These are phyloP conservation scores for Siniperca knerii DNA, from an alignment of 2,113 vertebrate genomes.

Conservation along the genomic window DNA sequence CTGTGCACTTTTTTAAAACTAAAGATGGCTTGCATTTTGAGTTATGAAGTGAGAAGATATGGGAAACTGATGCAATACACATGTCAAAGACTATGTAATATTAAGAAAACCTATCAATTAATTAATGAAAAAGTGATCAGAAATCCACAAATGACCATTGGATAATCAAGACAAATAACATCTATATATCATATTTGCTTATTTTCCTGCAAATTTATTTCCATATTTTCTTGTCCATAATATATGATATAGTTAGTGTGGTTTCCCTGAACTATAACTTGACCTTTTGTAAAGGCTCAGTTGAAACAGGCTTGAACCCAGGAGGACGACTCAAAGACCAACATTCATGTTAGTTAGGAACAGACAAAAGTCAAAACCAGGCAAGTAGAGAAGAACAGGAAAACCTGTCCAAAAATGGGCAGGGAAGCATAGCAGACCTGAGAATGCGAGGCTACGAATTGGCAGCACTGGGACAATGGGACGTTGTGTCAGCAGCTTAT, in stretches of 20 bases:
- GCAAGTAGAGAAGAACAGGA: not conserved
- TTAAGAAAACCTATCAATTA: not conserved
- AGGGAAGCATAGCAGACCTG: not conserved
- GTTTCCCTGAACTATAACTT: not conserved
- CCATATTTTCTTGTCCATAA: not conserved
- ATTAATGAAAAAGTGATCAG: not conserved
- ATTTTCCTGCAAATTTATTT: not conserved
- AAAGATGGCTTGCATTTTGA: not conserved
- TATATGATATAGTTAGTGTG: not conserved
- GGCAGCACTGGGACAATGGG: no score
- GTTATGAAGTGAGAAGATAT: not conserved
- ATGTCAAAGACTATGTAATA: not conserved
- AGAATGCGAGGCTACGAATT: no score
- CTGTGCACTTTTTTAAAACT: no score
- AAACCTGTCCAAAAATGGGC: not conserved
- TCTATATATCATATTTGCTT: not conserved
- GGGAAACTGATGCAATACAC: not conserved
- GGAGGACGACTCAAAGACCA: not conserved
- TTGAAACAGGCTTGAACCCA: no score
- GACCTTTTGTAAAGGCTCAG: not conserved
- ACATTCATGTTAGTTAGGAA: no score
- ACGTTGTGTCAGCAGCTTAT: not conserved
- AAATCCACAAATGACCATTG: not conserved
- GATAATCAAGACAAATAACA: not conserved
- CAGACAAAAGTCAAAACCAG: not conserved